phyloP scores from a whole-genome alignment of 2,113 vertebrate genomes.

The Cochlearius cochlearius region DNA sequence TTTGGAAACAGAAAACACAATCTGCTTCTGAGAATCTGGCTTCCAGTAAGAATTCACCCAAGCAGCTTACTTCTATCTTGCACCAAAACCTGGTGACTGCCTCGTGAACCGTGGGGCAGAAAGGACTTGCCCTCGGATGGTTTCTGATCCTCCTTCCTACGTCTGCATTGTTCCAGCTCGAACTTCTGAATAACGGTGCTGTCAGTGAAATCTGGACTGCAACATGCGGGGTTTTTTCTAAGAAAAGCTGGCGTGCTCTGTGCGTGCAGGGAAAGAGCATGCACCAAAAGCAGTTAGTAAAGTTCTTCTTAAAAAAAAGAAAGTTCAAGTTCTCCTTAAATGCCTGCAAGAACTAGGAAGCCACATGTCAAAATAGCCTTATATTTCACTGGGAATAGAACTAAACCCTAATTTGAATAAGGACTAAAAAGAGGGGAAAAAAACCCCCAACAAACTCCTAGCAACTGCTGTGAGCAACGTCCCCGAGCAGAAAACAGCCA shows the following conservation, averaged over 20 bases:
- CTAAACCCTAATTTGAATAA: neutral
- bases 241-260: neutral
- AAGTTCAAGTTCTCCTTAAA: neutral
- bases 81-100: neutral
- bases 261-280: accelerated
- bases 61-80: neutral
- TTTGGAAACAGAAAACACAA: neutral
- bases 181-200: neutral
- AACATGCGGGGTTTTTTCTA: neutral
- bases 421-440: neutral
- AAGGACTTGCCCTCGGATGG: neutral
- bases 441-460: neutral
- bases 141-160: neutral
- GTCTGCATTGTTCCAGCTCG: neutral
- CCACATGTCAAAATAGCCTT: neutral
- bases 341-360: neutral
- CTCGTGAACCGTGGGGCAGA: neutral
- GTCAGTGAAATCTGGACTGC: neutral
- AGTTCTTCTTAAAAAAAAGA: neutral
- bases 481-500: neutral
- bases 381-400: neutral
- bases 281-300: neutral
- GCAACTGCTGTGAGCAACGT: neutral
- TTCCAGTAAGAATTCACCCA: neutral
- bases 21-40: neutral